phyloP scores from a whole-genome alignment of 2,113 vertebrate species.

The Hipposideros armiger region DNA sequence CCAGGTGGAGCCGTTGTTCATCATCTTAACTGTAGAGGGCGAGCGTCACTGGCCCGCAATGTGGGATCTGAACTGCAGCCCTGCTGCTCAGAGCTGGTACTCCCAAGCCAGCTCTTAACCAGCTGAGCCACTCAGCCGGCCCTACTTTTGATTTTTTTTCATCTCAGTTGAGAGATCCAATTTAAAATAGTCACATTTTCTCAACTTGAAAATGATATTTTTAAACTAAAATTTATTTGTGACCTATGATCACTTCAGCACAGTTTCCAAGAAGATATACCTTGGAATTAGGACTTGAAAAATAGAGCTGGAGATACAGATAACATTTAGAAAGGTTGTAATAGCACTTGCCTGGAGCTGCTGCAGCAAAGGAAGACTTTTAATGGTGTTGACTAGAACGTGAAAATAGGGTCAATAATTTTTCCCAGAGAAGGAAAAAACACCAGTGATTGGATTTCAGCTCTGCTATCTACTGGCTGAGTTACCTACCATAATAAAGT shows the following conservation, averaged over 20 bases:
- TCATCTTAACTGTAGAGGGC: no score
- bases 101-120: no score
- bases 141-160: not conserved
- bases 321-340: slow-evolving; percentile 10
- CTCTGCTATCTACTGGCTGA: not conserved
- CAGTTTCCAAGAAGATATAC: slow-evolving; percentile 37
- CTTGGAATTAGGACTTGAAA: not conserved
- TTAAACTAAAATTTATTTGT: not conserved
- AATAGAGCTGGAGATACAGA: not conserved
- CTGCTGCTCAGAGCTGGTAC: no score
- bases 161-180: slow-evolving; percentile 27
- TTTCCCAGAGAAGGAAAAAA: not conserved
- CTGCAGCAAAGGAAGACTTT: not conserved
- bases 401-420: not conserved
- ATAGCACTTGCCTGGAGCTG: not conserved
- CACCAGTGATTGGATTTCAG: not conserved
- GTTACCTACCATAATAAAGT: not conserved
- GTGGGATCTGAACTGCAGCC: no score
- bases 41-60: no score
- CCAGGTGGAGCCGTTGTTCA: no score
- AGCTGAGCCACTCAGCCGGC: no score
- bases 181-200: slow-evolving; percentile 6
- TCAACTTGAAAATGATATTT: slow-evolving; percentile 20
- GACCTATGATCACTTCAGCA: not conserved
- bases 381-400: not conserved